Base-by-base conservation (phyloP, 92 coral and sea anemone species). In the Paragorgia papillata region DNA sequence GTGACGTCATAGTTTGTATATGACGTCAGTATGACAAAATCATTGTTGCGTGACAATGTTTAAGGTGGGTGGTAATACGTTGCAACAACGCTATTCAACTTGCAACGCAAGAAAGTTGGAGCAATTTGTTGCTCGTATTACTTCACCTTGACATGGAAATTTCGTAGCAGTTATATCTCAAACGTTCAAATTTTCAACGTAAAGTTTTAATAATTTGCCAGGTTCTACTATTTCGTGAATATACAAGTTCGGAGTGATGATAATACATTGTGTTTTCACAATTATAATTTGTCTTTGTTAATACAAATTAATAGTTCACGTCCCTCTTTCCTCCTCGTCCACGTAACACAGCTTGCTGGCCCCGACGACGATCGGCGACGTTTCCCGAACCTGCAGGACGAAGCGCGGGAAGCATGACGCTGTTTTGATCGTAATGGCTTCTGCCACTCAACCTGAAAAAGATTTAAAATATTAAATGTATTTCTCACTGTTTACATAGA, bases 301-400 rank as follows among this genome's bases (percentile, higher is more conserved):
- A 27, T 48, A 25, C 40, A 29, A 46, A 15, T 51, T 21, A 69
- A 21, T 29, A 69, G 76, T 69, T 69, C 60, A 69, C 30, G 19
- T 69, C 76, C 25, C 76, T 49, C 44, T 69, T 69, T n/a, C n/a
- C n/a, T 54, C 89, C 76, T 43, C 96, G 84, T 30, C 96, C 97
- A 56, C 97, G 77, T 29, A 93, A 84, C n/a, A 90, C 85, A 26
- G 97, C 96, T 66, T 93, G 97, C 39, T 93, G 97, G 33, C 97
- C 82, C 21, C 96, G 87, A 54, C 93, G 76, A 73, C 97, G 83
- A 44, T 86, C 94, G 0, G 97, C 97, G 25, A 93, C 93, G 61
- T 77, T 87, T 12, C 91, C 82, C 63, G 85, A 89, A 50, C 85
- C 90, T 41, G 92, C 89, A 39, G 97, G 97, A 19, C 97, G 85